A percentile compares a stretch with the other conserved stretches of the same genome.
These are phyloP conservation scores for Gadus chalcogrammus DNA, from an alignment of 2,113 vertebrate genomes.

Conservation along the genomic window DNA sequence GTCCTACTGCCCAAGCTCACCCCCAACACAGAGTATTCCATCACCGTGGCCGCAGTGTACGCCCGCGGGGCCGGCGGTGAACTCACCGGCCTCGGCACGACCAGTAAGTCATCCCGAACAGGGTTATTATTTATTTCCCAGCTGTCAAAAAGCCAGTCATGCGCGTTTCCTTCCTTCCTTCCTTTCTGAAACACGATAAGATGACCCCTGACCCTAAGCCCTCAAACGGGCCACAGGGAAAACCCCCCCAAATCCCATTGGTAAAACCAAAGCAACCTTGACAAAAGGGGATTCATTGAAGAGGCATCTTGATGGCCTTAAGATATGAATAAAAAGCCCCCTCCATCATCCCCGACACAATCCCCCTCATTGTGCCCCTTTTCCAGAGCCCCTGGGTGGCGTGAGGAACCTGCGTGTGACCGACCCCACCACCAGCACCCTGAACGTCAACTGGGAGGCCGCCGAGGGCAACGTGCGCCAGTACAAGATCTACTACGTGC, in stretches of 20 bases:
- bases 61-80: constrained; percentile 77
- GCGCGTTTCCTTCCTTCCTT: background rate
- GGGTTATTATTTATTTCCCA: too few relatives aligned
- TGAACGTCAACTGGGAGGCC: constrained; percentile 91
- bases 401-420: constrained; percentile 88
- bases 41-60: constrained; percentile 85
- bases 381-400: constrained; percentile 85
- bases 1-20: constrained; percentile 89
- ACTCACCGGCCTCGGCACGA: constrained; percentile 88
- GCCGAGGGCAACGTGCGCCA: constrained; percentile 91
- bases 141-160: background rate
- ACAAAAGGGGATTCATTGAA: too few relatives aligned
- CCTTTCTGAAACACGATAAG: background rate
- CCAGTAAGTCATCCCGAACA: constrained; percentile 74
- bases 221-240: too few relatives aligned
- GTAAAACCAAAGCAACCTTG: too few relatives aligned
- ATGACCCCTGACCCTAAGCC: too few relatives aligned
- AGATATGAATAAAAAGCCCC: too few relatives aligned
- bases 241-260: too few relatives aligned
- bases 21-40: constrained; percentile 87
- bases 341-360: too few relatives aligned
- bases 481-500: constrained; percentile 85
- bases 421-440: constrained; percentile 88
- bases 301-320: too few relatives aligned
- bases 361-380: background rate